Evolutionary conservation across 2,113 vertebrate genomes (phyloP), one percentile per base, ranked within the genome.

Genomic region (Chionomys nivalis): DNA sequence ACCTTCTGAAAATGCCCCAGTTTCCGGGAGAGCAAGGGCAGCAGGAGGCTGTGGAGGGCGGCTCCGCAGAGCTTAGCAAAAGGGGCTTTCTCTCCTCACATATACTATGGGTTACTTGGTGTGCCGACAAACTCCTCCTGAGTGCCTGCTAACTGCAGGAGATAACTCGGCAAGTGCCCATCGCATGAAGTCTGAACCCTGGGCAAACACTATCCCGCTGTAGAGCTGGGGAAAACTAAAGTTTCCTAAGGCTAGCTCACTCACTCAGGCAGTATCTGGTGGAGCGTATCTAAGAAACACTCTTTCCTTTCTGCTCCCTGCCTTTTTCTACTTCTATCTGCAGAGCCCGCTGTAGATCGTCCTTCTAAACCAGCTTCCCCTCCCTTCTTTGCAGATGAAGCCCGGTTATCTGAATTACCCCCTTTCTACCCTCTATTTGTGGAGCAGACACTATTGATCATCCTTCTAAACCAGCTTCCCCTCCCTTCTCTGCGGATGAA

Each of bases 191-290:
- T 44, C 52, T 93, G 73, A 3, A 68, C 7, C 55, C 55, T 78
- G 82, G 13, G 76, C n/a, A 26, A 55, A 49, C 90, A 66, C 55
- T 49, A 78, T 6, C 4, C 39, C 21, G 52, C 36, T 89, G 81
- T 65, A 86, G 89, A 89, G 72, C 68, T n/a, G 58, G 79, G 42
- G 23, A 42, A 42, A 81, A 47, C 89, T 75, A 58, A 87, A 39
- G 63, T 39, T 73, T 86, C 14, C 12, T 61, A 6, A 87, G 72
- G 33, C 92, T 87, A 77, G 55, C 86, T 68, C 44, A 47, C 89
- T 75, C 28, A 17, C 72, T 86, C 42, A 55, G 52, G 77, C 76
- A 44, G 28, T 14, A n/a, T n/a, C n/a, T n/a, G 3, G 49, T 52
- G 49, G 49, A 52, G 49, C 49, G 49, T 3, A 3, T 17, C 24